Percentiles rank a stretch among this genome's conserved stretches.
Conservation (phyloP, 1,140 invertebrate species). For the Mercenaria mercenaria region DNA sequence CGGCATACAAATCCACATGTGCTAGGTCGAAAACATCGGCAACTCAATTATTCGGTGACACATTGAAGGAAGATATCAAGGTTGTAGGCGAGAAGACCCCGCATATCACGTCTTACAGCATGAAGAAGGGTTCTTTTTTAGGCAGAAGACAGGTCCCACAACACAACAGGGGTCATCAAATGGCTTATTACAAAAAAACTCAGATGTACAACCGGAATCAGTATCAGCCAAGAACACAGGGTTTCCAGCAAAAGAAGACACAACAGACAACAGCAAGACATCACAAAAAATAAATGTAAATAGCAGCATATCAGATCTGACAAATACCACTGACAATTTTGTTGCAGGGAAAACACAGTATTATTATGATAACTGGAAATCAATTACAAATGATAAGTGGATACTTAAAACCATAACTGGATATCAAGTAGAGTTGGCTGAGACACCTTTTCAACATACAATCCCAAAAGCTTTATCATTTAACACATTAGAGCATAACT, state of each 20-base stretch:
- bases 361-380: neutral
- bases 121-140: neutral
- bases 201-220: neutral
- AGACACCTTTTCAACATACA: neutral
- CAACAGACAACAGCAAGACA: neutral
- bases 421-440: neutral
- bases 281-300: slow-evolving; percentile 8
- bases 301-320: neutral
- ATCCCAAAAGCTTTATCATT: slow-evolving; percentile 30
- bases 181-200: neutral
- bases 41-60: neutral
- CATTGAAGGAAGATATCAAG: neutral
- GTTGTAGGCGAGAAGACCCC: neutral
- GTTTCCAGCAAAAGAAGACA: neutral
- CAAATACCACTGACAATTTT: slow-evolving; percentile 6
- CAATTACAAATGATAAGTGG: slow-evolving; percentile 27
- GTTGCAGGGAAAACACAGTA: neutral
- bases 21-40: neutral
- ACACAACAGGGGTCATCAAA: neutral
- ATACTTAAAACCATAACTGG: slow-evolving; percentile 10
- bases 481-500: neutral
- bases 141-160: neutral
- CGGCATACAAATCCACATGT: neutral
- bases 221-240: neutral
- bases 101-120: neutral